Evolutionary conservation across 2,113 vertebrate genomes (phyloP), one percentile per base, ranked within the genome.

Genomic region (Tretioscincus oriximinensis): DNA sequence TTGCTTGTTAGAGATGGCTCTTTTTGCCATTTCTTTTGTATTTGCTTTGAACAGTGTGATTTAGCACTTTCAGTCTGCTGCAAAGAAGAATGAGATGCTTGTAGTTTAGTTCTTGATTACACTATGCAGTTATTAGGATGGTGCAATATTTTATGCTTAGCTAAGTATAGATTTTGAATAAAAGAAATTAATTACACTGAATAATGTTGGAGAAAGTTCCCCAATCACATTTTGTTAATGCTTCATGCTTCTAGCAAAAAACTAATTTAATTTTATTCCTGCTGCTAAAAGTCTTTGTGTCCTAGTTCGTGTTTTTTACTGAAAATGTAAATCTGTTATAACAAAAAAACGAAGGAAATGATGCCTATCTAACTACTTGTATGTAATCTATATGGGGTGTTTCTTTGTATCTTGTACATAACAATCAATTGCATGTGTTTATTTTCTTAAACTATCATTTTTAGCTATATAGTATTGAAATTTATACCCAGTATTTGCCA

Each of bases 121-220:
- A 76, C 4, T 81, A 73, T 72, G 72, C 68, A 67, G 78, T 84
- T 88, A 90, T 81, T 88, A 84, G 81, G 86, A 78, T 75, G 75
- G 76, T 87, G 31, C 81, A 86, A 86, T 90, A 89, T 83, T 90
- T 88, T 89, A 85, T 1, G 16, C 84, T 81, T 89, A 88, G 47
- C 5, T 89, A 86, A 86, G 74, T 86, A 90, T 86, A 86, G 90
- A 88, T 88, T 91, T 80, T 85, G 71, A 89, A 90, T 87, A 88
- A 88, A 90, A 83, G 79, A 88, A 89, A 89, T 88, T 91, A 92
- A 88, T 91, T 90, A 92, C 66, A 84, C 83, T 82, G 85, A 82
- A 87, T 86, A 90, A 87, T 90, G 77, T 45, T 92, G 75, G 69
- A 74, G 61, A 85, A 69, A 80, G 78, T 87, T 88, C 75, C 80